Percentiles rank a stretch among this genome's conserved stretches.
Conservation (phyloP, 2,113 vertebrate species). For the Bujurquina vittata region DNA sequence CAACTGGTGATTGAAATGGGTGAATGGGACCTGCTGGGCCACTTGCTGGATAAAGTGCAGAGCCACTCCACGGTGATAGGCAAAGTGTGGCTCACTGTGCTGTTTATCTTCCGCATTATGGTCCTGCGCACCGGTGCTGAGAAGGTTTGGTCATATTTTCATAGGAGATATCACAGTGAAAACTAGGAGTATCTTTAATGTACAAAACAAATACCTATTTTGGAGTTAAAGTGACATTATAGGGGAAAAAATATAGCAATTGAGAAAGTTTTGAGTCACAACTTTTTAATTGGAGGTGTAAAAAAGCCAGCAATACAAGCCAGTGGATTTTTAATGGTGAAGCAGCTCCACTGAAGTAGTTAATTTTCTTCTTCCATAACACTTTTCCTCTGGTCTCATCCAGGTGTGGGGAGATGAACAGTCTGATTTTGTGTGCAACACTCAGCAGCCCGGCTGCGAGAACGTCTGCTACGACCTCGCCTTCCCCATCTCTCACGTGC, state of each 20-base stretch:
- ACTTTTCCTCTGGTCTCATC: background rate
- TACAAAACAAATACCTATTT: background rate
- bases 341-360: background rate
- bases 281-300: background rate
- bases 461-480: constrained; percentile 96
- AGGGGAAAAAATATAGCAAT: background rate
- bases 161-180: background rate
- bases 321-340: background rate
- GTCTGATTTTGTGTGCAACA: constrained; percentile 95
- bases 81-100: constrained; percentile 96
- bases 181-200: background rate
- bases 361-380: background rate
- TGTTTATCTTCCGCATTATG: constrained; percentile 97
- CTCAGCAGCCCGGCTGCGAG: constrained; percentile 93
- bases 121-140: constrained; percentile 90
- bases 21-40: constrained; percentile 94
- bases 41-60: constrained; percentile 94
- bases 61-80: constrained; percentile 95
- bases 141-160: constrained; percentile 65
- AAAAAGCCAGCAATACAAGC: background rate
- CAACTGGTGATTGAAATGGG: constrained; percentile 83
- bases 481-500: constrained; percentile 97
- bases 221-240: background rate
- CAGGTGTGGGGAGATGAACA: constrained; percentile 96
- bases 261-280: background rate